Base-by-base conservation (phyloP, 2,888 invertebrate species). In the Pardosa pseudoannulata region DNA sequence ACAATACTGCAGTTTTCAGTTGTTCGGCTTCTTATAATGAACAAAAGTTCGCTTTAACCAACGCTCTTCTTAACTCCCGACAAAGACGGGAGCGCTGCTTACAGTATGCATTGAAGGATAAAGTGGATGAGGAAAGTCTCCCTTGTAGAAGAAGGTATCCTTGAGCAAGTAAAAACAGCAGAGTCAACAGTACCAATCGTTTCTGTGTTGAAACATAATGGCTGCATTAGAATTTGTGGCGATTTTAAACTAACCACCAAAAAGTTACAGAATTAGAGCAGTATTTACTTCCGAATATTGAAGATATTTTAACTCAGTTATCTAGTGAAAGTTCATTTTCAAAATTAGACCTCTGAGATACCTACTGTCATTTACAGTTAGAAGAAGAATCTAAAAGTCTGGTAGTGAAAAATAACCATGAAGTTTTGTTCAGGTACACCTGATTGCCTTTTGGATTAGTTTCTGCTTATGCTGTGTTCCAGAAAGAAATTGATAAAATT, bases 211-310 rank as follows among this genome's bases (percentile, higher is more conserved):
- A 70, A 79, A 62, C 36, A 41, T 31, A 39, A 79, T 70, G 70
- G 79, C 6, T 16, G 32, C 0, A 32, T 79, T 27, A 6, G 70
- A 7, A 27, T 79, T 7, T 79, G 79, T 56, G 79, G 70, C 0
- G 79, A 79, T 71, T 79, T 79, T 27, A 79, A 79, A 31, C 50
- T 78, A 2, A 78, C 79, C 2, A 27, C 32, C 5, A 79, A 79
- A n/a, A 1, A 31, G 62, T 19, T 6, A 70, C 71, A 29, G 79
- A 79, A 16, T 19, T 70, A 1, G 71, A 79, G 28, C 70, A 56
- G 0, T 79, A 79, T 50, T 56, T 56, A 1, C 67, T 79, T 23
- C 70, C 46, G n/a, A 62, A 67, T 23, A 68, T 79, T 7, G 79
- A 79, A 28, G 79, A 79, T 31, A 19, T 79, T 23, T 70, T 79